Evolutionary conservation across 2,888 invertebrate species (phyloP).

Genomic region (Dilophus febrilis): DNA sequence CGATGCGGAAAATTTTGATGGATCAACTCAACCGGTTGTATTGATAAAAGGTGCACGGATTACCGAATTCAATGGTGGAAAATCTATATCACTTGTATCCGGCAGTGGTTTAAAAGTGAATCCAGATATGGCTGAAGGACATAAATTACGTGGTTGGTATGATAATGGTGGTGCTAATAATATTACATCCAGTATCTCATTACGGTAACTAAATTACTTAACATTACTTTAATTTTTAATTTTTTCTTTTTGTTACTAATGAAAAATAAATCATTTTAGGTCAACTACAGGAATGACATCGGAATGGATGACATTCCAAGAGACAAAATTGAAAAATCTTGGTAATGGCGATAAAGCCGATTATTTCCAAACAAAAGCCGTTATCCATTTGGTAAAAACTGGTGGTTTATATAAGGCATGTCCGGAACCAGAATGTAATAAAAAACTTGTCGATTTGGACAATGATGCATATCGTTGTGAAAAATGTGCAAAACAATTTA

Average conservation of each 20-base stretch:
- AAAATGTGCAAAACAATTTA: conserved; percentile 75
- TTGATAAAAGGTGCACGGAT: conserved; percentile 72
- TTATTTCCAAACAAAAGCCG: conserved; percentile 63
- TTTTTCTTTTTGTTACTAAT: conserved; percentile 2
- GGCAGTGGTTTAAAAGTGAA: conserved; percentile 57
- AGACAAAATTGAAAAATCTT: conserved; percentile 51
- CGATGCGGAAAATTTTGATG: conserved; percentile 74
- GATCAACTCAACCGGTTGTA: conserved; percentile 58
- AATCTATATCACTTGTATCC: conserved; percentile 41
- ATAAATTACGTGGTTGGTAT: conserved; percentile 80
- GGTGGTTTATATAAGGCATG: conserved; percentile 87
- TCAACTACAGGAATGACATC: conserved; percentile 28
- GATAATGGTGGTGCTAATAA: conserved; percentile 54
- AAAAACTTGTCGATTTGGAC: conserved; percentile 79
- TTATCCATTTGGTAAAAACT: conserved; percentile 56
- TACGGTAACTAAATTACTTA: conserved; percentile 29
- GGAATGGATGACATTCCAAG: conserved; percentile 61
- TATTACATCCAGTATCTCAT: conserved; percentile 47
- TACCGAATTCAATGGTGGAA: conserved; percentile 75
- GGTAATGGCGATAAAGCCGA: conserved; percentile 64
- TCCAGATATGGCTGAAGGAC: conserved; percentile 79
- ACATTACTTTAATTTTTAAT: conserved; percentile 1
- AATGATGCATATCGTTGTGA: conserved; percentile 87
- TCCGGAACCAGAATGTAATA: conserved; percentile 76
- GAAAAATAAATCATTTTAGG: neutral